These are phyloP conservation scores for Drosophila conformis DNA, from an alignment of 2,888 invertebrate species.

Conservation along the genomic window DNA sequence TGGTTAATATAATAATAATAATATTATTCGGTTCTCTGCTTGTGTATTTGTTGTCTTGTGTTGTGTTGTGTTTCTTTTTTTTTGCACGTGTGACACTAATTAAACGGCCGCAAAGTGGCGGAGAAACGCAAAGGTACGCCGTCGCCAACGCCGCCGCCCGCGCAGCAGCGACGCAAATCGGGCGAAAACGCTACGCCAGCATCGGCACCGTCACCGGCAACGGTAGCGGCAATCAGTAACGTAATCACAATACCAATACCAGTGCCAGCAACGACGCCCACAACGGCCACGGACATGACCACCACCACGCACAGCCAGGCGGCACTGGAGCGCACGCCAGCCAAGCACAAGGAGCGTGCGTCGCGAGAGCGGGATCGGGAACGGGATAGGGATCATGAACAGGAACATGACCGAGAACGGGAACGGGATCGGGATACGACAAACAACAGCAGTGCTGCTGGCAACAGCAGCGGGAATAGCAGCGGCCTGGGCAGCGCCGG, in stretches of 20 bases:
- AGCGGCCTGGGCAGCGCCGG: conserved; percentile 71
- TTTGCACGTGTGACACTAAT: conserved; percentile 34
- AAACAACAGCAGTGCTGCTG: conserved; percentile 44
- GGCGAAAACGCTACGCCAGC: conserved; percentile 37
- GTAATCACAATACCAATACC: conserved; percentile 3
- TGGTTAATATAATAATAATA: neutral
- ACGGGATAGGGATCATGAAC: neutral
- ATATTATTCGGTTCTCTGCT: neutral
- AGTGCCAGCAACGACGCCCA: conserved; percentile 19
- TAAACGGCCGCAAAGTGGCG: conserved; percentile 82
- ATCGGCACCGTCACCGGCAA: conserved; percentile 79
- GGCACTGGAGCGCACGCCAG: conserved; percentile 56
- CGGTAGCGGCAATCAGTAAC: conserved; percentile 37
- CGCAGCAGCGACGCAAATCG: conserved; percentile 80
- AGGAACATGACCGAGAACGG: conserved; percentile 25
- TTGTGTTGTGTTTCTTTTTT: neutral
- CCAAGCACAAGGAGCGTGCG: conserved; percentile 48
- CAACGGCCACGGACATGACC: conserved; percentile 59
- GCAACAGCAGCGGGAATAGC: conserved; percentile 60
- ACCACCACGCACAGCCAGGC: conserved; percentile 44
- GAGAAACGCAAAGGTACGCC: conserved; percentile 84
- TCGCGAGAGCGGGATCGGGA: conserved; percentile 31
- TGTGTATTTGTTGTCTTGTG: neutral
- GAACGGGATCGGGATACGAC: conserved; percentile 29
- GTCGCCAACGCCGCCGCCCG: conserved; percentile 80